Percentiles rank a stretch among this genome's conserved stretches.
Evolutionary conservation across 2,797 vertebrate genomes (phyloP).

Genomic region (Oceanodroma leucorhoa): DNA sequence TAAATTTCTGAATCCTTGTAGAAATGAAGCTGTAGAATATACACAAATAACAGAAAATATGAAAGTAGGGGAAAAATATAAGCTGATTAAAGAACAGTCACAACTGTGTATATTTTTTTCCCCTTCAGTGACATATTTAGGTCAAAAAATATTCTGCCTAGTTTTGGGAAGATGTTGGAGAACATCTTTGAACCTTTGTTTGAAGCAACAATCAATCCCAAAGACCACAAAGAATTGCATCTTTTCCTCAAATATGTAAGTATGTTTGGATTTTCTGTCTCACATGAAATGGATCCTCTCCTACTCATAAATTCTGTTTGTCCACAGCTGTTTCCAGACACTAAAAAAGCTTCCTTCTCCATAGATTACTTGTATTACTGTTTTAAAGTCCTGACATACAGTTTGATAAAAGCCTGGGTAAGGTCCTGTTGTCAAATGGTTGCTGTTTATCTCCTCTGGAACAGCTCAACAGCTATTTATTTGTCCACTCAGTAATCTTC

Average conservation of each 20-base stretch:
- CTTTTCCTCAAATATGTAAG: slow-evolving; percentile 95
- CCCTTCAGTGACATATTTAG: slow-evolving; percentile 92
- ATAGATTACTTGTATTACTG: not conserved
- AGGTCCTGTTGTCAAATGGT: not conserved
- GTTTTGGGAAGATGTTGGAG: slow-evolving; percentile 93
- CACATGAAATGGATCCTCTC: not conserved
- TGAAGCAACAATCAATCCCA: slow-evolving; percentile 92
- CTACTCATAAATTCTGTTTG: not conserved
- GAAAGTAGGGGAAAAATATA: not conserved
- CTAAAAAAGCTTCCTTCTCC: not conserved
- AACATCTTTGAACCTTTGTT: slow-evolving; percentile 94
- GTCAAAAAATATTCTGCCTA: slow-evolving; percentile 86
- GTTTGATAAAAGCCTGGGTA: not conserved
- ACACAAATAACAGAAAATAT: not conserved
- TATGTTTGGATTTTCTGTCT: slow-evolving; percentile 18
- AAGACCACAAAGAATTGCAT: slow-evolving; percentile 85
- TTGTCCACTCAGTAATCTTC: not conserved
- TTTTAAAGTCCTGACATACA: not conserved
- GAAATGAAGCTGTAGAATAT: not conserved
- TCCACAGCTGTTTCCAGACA: not conserved
- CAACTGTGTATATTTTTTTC: slow-evolving; percentile 30
- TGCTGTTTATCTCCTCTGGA: not conserved
- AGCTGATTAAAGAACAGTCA: not conserved
- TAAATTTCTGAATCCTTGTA: not conserved
- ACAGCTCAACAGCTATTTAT: not conserved